A percentile compares a stretch with the other conserved stretches of the same genome.
These are phyloP conservation scores for Corydoras sp. DNA, from an alignment of 2,113 vertebrate species.

Conservation along the genomic window DNA sequence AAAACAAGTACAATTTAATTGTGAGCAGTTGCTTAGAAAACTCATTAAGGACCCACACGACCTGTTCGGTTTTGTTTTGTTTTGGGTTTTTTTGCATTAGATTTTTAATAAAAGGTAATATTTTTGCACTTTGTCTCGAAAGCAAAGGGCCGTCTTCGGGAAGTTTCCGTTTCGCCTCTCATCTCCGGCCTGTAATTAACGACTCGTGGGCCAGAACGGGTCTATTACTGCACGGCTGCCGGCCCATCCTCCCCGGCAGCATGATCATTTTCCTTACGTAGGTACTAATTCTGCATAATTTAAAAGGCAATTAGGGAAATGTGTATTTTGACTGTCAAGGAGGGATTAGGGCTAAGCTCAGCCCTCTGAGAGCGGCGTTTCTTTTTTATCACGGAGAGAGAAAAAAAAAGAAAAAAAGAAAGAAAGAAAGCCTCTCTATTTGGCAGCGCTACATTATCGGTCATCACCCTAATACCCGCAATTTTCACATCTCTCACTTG, in stretches of 20 bases:
- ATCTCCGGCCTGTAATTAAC: constrained; percentile 56
- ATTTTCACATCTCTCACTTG: constrained; percentile 60
- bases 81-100: no score
- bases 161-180: constrained; percentile 1
- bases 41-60: no score
- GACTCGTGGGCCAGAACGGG: constrained; percentile 43
- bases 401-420: constrained; percentile 6
- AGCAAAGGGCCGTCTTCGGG: constrained; percentile 31
- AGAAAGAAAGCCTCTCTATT: constrained; percentile 31
- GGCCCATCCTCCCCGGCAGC: constrained; percentile 49
- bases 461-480: constrained; percentile 68
- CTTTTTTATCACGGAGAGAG: constrained; percentile 19
- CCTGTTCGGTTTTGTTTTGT: no score
- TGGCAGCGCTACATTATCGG: constrained; percentile 63
- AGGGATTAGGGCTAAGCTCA: constrained; percentile 63
- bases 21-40: no score
- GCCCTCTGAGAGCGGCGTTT: constrained; percentile 53
- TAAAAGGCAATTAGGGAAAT: constrained; percentile 71
- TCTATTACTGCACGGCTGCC: constrained; percentile 48
- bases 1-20: no score
- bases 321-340: constrained; percentile 52
- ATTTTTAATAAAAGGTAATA: constrained; percentile 34
- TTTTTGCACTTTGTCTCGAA: constrained; percentile 4
- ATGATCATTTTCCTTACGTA: constrained; percentile 58
- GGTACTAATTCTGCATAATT: constrained; percentile 67